Evolutionary conservation across 2,797 vertebrate genomes (phyloP).

Genomic region (Hippocampus kuda): DNA sequence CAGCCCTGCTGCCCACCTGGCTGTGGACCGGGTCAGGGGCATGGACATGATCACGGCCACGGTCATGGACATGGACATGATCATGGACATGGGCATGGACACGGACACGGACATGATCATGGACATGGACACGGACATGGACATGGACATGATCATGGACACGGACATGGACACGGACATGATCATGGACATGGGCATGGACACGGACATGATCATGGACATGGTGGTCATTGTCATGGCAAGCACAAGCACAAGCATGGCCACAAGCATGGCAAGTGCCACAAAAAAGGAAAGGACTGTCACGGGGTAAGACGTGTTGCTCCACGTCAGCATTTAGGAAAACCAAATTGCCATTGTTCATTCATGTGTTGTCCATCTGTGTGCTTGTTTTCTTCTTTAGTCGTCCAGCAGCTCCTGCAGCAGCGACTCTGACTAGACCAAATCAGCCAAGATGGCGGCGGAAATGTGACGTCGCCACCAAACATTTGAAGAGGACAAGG

Average conservation of each 20-base stretch:
- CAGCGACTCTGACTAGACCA: slow-evolving; percentile 55
- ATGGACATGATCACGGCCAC: background rate
- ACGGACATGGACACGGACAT: background rate
- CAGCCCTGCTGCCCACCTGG: slow-evolving; percentile 19
- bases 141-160: background rate
- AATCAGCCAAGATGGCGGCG: background rate
- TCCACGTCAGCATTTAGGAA: background rate
- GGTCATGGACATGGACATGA: background rate
- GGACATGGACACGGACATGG: background rate
- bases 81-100: rapidly evolving
- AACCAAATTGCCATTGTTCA: background rate
- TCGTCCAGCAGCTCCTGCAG: slow-evolving; percentile 61
- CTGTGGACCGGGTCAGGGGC: background rate
- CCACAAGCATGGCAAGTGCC: slow-evolving; percentile 44
- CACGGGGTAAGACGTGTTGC: slow-evolving; percentile 28
- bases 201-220: background rate
- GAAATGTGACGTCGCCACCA: background rate
- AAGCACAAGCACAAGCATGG: slow-evolving; percentile 27
- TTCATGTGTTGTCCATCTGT: background rate
- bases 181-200: background rate
- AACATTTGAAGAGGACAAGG: background rate
- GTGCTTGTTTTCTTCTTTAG: slow-evolving; percentile 18
- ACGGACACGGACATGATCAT: slow-evolving; percentile 3
- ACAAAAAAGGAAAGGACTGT: slow-evolving; percentile 48
- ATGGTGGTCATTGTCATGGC: background rate